Evolutionary conservation across 2,113 vertebrate species (phyloP).

Genomic region (Oplegnathus fasciatus): DNA sequence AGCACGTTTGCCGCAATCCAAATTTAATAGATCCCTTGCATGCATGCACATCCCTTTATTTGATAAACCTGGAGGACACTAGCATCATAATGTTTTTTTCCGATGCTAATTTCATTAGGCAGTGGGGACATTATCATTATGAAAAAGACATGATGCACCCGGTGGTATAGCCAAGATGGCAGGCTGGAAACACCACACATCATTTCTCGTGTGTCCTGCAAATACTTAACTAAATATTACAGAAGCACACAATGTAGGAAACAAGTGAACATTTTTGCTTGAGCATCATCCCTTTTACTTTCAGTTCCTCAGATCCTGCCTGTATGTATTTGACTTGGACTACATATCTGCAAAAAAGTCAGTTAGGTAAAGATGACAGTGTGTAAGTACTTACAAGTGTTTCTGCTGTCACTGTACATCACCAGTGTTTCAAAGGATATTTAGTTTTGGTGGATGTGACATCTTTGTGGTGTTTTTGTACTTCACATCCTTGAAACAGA

Average conservation of each 20-base stretch:
- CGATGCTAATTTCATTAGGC: constrained; percentile 62
- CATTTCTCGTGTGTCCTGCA: not conserved
- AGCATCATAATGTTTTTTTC: constrained; percentile 52
- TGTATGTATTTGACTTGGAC: not conserved
- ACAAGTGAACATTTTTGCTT: not conserved
- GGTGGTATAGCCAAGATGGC: constrained; percentile 10
- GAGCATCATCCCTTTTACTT: not conserved
- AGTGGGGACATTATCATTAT: constrained; percentile 43
- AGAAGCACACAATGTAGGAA: not conserved
- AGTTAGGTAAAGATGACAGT: not conserved
- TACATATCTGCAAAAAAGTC: too few relatives aligned
- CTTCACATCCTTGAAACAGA: too few relatives aligned
- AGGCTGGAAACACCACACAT: not conserved
- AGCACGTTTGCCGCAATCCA: constrained; percentile 45
- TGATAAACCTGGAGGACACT: constrained; percentile 60
- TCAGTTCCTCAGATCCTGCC: not conserved
- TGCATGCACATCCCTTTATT: constrained; percentile 65
- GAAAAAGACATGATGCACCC: constrained; percentile 7
- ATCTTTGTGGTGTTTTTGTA: too few relatives aligned
- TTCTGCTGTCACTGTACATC: not conserved
- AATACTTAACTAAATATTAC: not conserved
- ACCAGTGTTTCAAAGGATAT: too few relatives aligned
- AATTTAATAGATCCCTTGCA: constrained; percentile 55
- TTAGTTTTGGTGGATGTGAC: too few relatives aligned
- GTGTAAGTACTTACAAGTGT: not conserved